Conservation (phyloP, 2,888 invertebrate species). For the Phortica okadai region DNA sequence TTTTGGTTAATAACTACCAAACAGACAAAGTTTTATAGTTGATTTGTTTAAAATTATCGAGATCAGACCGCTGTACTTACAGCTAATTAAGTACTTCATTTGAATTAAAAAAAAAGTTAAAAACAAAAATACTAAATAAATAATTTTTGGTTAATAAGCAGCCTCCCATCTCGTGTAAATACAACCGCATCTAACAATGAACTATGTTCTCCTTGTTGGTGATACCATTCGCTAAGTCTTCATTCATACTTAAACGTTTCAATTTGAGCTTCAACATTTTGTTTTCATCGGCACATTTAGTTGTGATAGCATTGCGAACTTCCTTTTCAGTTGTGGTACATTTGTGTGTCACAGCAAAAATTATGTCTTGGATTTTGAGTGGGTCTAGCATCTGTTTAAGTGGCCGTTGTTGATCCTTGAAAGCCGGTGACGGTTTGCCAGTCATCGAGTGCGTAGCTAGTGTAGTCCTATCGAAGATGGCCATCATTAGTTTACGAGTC, state of each 20-base stretch:
- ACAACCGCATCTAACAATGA: no score
- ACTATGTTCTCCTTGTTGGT: conserved; percentile 62
- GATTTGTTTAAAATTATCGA: no score
- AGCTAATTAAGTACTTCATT: no score
- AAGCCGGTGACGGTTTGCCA: conserved; percentile 80
- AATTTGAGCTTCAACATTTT: conserved; percentile 78
- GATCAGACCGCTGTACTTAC: no score
- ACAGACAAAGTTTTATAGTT: no score
- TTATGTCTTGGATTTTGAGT: conserved; percentile 78
- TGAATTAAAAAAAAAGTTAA: conserved; percentile 55
- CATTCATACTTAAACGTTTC: conserved; percentile 55
- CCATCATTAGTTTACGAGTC: conserved; percentile 79
- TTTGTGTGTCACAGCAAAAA: conserved; percentile 78
- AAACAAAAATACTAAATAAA: conserved; percentile 29
- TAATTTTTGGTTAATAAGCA: conserved; percentile 53
- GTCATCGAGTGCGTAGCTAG: conserved; percentile 81
- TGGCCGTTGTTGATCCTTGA: conserved; percentile 72
- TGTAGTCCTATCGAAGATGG: conserved; percentile 79
- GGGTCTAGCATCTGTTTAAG: conserved; percentile 77
- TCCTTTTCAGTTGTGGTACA: conserved; percentile 79
- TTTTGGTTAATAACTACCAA: no score
- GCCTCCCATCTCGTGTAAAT: conserved; percentile 30
- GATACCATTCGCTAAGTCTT: not conserved
- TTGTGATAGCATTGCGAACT: conserved; percentile 80
- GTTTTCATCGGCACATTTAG: conserved; percentile 82